Evolutionary conservation across 2,888 invertebrate genomes (phyloP).

Genomic region (Euproctis similis): DNA sequence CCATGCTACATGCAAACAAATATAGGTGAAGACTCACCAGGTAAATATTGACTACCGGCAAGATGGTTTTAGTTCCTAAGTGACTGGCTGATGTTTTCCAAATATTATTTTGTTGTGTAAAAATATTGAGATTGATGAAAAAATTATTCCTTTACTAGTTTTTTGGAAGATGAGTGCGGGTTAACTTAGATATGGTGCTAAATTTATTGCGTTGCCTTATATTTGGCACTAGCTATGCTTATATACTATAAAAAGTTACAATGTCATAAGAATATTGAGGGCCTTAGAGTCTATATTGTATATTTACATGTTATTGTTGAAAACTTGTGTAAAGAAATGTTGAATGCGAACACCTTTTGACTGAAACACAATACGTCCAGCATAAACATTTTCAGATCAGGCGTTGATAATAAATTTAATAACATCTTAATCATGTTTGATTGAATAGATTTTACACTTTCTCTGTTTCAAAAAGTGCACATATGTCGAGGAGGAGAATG

Average conservation of each 20-base stretch:
- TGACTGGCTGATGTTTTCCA: background rate
- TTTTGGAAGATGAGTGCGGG: constrained; percentile 11
- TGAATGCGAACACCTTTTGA: constrained; percentile 10
- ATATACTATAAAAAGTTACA: constrained; percentile 13
- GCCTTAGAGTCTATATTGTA: constrained; percentile 16
- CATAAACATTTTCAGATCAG: too few species aligned
- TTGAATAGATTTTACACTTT: constrained; percentile 3
- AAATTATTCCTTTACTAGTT: background rate
- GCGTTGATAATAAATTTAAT: too few species aligned
- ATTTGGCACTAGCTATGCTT: constrained; percentile 26
- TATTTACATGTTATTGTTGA: constrained; percentile 18
- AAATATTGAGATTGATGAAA: background rate
- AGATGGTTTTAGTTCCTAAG: too few species aligned
- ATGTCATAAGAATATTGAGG: constrained; percentile 21
- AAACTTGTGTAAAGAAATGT: too few species aligned
- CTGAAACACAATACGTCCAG: constrained; percentile 20
- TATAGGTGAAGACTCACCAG: background rate
- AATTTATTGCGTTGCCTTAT: constrained; percentile 34
- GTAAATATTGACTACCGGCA: background rate
- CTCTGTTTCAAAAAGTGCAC: constrained; percentile 10
- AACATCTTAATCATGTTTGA: constrained; percentile 4
- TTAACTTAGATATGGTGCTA: constrained; percentile 31
- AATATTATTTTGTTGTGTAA: constrained; percentile 8
- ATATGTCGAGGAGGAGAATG: constrained; percentile 10
- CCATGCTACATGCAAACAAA: background rate